Base-by-base conservation (phyloP, 2,888 invertebrate species). In the Hirtodrosophila alboralis region DNA sequence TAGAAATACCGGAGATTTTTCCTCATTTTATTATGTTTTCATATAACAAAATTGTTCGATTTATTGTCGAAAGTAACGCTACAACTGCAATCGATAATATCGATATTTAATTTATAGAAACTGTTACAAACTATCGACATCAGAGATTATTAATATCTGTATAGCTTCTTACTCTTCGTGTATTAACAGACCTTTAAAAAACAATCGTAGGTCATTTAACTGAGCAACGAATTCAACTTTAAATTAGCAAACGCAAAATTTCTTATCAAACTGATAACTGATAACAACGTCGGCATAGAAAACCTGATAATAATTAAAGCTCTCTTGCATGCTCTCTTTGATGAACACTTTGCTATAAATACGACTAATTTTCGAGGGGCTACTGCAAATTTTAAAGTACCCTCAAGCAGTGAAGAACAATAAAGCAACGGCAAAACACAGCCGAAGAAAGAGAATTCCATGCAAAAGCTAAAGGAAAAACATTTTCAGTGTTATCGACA, bases 401-500 rank as follows among this genome's bases (percentile, higher is more conserved):
- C 59, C 49, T 36, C 72, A 47, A 79, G 12, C 61, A 62, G 83
- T 48, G 45, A 54, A 69, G 59, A 48, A 45, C 33, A 58, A 49
- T 13, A 49, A 48, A 49, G 21, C 34, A 40, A 65, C 79, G 72
- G 85, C 79, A 61, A 59, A 58, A 49, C 28, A 33, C 47, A 36
- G 67, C 60, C 62, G 75, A 40, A 44, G 33, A 63, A 75, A 72
- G 63, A 51, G 56, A 75, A 60, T 72, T 83, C 79, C 85, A 79
- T 79, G 79, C 51, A 6, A 83, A 69, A 62, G 48, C 38, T 48
- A 72, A 83, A 48, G 54, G 63, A 53, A 74, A 81, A 63, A 66
- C 60, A 79, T 72, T 76, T 83, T 65, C 83, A 79, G 85, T 85
- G 84, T 72, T 79, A 83, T 72, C 72, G 53, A 53, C 70, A 69